Conservation (phyloP, 2,888 invertebrate genomes). For the Incurvaria masculella region DNA sequence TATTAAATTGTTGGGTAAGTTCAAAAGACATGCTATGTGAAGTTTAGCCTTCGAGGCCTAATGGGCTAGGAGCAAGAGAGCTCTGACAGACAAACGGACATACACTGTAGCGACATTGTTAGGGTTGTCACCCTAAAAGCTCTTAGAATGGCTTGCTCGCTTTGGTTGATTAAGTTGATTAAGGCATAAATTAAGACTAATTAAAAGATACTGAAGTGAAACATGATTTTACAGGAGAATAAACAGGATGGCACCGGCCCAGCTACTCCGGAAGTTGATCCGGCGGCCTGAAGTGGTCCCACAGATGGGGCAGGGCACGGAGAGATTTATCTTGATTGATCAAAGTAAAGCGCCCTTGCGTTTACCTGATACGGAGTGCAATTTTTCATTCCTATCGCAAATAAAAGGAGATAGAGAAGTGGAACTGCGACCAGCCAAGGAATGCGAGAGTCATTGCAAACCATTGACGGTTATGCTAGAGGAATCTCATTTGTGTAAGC, state of each 20-base stretch:
- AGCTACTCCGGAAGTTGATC: constrained; percentile 68
- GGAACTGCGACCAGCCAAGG: constrained; percentile 70
- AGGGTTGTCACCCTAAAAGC: too few relatives aligned
- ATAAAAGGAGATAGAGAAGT: constrained; percentile 71
- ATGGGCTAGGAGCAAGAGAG: too few relatives aligned
- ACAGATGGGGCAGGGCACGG: constrained; percentile 71
- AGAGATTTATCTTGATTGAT: constrained; percentile 76
- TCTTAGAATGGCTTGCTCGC: too few relatives aligned
- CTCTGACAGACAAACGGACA: too few relatives aligned
- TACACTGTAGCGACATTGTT: too few relatives aligned
- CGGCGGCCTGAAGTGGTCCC: constrained; percentile 68
- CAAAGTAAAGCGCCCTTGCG: constrained; percentile 61
- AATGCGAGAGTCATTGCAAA: constrained; percentile 70
- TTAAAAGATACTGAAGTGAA: too few relatives aligned
- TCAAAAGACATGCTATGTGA: too few relatives aligned
- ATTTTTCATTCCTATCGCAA: constrained; percentile 72
- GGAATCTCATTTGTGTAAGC: constrained; percentile 75
- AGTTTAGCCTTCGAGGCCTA: too few relatives aligned
- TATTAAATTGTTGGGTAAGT: too few relatives aligned
- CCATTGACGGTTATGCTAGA: constrained; percentile 68
- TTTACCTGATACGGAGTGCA: constrained; percentile 79
- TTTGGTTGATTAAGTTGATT: too few relatives aligned
- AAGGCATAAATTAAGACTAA: too few relatives aligned
- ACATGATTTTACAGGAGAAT: constrained; percentile 67
- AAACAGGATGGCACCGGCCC: constrained; percentile 71